Evolutionary conservation across 1,140 invertebrate species (phyloP).

Genomic region (Drosophila teissieri): DNA sequence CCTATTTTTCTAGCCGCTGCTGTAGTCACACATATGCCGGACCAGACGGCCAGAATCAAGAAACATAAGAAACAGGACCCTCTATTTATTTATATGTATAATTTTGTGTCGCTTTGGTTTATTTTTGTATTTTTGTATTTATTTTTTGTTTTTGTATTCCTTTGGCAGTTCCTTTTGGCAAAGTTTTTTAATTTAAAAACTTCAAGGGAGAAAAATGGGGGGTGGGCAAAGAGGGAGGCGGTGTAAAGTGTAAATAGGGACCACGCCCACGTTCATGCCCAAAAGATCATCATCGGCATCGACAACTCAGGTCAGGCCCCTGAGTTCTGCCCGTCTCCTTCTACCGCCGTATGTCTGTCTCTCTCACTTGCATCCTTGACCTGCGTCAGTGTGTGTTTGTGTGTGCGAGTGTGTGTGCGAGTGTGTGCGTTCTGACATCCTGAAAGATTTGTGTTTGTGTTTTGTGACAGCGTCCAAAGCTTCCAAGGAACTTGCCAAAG

Average conservation of each 20-base stretch:
- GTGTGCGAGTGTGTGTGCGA: not conserved
- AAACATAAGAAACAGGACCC: slow-evolving; percentile 8
- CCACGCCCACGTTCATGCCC: slow-evolving; percentile 12
- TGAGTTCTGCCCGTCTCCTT: not conserved
- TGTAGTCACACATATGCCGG: slow-evolving; percentile 20
- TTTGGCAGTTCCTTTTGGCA: slow-evolving; percentile 57
- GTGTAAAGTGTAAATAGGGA: slow-evolving; percentile 62
- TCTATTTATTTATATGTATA: slow-evolving; percentile 35
- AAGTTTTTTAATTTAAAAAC: slow-evolving; percentile 82
- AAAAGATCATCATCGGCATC: slow-evolving; percentile 24
- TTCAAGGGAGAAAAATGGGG: slow-evolving; percentile 37
- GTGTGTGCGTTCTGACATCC: slow-evolving; percentile 40
- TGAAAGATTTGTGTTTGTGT: slow-evolving; percentile 75
- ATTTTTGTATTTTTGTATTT: slow-evolving; percentile 2
- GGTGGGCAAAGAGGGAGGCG: not conserved
- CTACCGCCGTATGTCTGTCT: not conserved
- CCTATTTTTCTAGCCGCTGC: slow-evolving; percentile 2
- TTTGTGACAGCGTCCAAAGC: slow-evolving; percentile 72
- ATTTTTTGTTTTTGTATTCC: slow-evolving; percentile 3
- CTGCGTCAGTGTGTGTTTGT: slow-evolving; percentile 15
- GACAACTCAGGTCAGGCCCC: slow-evolving; percentile 4
- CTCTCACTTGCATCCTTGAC: slow-evolving; percentile 62
- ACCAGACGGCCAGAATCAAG: slow-evolving; percentile 1
- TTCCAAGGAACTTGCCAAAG: slow-evolving; percentile 66
- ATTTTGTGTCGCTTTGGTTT: slow-evolving; percentile 12